Evolutionary conservation across 2,888 invertebrate species (phyloP).

Genomic region (Nomada ruficornis): DNA sequence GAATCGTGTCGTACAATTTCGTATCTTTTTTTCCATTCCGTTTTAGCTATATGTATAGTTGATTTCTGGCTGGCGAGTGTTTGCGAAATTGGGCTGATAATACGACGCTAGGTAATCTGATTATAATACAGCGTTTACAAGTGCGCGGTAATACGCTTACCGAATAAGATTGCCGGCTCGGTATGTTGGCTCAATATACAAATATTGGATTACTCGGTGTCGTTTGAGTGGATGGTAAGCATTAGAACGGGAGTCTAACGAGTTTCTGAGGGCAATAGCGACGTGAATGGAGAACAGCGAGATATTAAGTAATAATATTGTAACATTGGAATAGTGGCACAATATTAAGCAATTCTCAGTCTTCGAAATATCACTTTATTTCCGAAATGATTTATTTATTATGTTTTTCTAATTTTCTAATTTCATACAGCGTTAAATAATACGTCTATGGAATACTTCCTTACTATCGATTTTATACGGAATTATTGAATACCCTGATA

Average conservation of each 20-base stretch:
- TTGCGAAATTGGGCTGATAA: conserved; percentile 2
- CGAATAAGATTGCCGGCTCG: conserved; percentile 10
- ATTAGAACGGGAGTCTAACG: background rate
- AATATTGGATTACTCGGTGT: conserved; percentile 26
- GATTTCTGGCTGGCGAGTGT: background rate
- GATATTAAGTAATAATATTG: background rate
- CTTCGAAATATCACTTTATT: no score
- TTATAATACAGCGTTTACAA: conserved; percentile 11
- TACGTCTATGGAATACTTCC: no score
- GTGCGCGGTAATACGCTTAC: conserved; percentile 27
- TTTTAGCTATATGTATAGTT: background rate
- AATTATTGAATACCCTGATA: no score
- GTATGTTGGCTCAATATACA: conserved; percentile 15
- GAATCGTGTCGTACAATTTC: conserved; percentile 1
- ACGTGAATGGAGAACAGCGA: background rate
- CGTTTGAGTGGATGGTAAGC: background rate
- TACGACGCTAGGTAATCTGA: conserved; percentile 5
- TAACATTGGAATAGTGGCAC: background rate
- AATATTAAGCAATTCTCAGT: background rate
- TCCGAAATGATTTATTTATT: no score
- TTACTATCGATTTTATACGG: no score
- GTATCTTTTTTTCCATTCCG: background rate
- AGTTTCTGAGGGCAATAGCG: background rate
- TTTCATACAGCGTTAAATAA: no score
- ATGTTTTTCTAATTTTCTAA: no score